Evolutionary conservation across 2,888 invertebrate genomes (phyloP).

Genomic region (Zygothrica quintamaculata): DNA sequence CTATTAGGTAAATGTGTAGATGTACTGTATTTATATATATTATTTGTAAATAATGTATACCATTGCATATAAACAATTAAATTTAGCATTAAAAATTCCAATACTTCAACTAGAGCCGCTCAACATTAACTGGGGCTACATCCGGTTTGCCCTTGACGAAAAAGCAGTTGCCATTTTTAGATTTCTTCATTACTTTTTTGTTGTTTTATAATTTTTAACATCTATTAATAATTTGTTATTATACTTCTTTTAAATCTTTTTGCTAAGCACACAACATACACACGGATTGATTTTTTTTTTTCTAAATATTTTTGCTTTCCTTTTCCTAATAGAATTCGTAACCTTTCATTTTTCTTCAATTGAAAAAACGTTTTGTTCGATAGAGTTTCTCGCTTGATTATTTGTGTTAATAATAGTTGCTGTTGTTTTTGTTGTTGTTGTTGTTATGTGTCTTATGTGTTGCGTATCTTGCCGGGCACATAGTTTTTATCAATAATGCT

Average conservation of each 20-base stretch:
- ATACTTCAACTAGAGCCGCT: conserved; percentile 61
- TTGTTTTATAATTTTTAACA: no score
- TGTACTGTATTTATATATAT: conserved; percentile 21
- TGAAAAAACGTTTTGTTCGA: conserved; percentile 72
- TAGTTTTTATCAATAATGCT: conserved; percentile 99
- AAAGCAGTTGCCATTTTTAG: conserved; percentile 65
- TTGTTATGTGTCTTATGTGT: conserved; percentile 88
- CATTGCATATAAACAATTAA: conserved; percentile 79
- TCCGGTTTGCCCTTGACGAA: conserved; percentile 28
- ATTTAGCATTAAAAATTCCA: conserved; percentile 77
- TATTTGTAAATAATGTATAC: conserved; percentile 72
- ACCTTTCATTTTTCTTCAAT: conserved; percentile 29
- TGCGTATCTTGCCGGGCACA: conserved; percentile 99
- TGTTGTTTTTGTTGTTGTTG: conserved; percentile 26
- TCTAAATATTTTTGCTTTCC: no score
- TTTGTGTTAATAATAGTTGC: conserved; percentile 63
- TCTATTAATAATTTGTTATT: conserved; percentile 39
- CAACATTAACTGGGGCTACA: conserved; percentile 76
- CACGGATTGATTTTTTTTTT: conserved; percentile 58
- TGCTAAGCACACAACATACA: conserved; percentile 63
- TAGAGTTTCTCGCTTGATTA: conserved; percentile 59
- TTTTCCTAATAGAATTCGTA: conserved; percentile 72
- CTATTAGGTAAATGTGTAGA: conserved; percentile 53
- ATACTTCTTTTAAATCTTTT: conserved; percentile 46
- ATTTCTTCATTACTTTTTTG: no score